These are phyloP conservation scores for Litoditis marina DNA, from an alignment of 2,888 invertebrate genomes.

Conservation along the genomic window DNA sequence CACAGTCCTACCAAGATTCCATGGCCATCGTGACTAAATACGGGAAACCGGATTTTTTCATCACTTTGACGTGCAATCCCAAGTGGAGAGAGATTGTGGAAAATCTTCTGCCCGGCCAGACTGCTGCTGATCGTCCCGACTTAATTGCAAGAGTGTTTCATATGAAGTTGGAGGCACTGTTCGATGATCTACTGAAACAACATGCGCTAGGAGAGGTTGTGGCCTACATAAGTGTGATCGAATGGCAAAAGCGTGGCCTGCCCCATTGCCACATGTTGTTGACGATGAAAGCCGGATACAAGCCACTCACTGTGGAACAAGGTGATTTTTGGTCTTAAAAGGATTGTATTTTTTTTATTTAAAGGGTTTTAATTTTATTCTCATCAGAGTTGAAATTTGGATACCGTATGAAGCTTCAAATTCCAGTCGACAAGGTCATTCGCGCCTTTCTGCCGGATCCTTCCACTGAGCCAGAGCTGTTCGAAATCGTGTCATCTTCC, in stretches of 20 bases:
- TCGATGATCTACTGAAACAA: slow-evolving; percentile 36
- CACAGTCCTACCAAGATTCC: slow-evolving; percentile 46
- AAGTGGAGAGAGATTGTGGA: slow-evolving; percentile 55
- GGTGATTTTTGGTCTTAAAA: not conserved
- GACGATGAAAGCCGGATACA: slow-evolving; percentile 46
- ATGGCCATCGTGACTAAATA: slow-evolving; percentile 48
- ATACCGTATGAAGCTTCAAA: no score
- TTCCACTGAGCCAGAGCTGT: slow-evolving; percentile 26
- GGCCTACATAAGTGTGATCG: slow-evolving; percentile 45
- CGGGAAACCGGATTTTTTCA: slow-evolving; percentile 53
- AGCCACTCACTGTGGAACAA: slow-evolving; percentile 17
- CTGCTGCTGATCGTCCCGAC: slow-evolving; percentile 48
- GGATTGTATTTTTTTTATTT: no score
- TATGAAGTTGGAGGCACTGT: slow-evolving; percentile 38
- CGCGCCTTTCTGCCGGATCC: slow-evolving; percentile 42
- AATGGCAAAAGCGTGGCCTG: slow-evolving; percentile 60
- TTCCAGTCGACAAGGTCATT: slow-evolving; percentile 21
- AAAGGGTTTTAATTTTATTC: no score
- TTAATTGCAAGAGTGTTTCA: slow-evolving; percentile 49
- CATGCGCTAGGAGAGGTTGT: slow-evolving; percentile 39
- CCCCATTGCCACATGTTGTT: slow-evolving; percentile 52
- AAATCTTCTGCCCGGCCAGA: slow-evolving; percentile 30
- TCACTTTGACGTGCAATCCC: slow-evolving; percentile 61
- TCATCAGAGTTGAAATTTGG: no score
- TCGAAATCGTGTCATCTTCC: slow-evolving; percentile 23